Evolutionary conservation across 2,113 vertebrate species (phyloP), one percentile per base, ranked within the genome.

Genomic region (Thunnus maccoyii): DNA sequence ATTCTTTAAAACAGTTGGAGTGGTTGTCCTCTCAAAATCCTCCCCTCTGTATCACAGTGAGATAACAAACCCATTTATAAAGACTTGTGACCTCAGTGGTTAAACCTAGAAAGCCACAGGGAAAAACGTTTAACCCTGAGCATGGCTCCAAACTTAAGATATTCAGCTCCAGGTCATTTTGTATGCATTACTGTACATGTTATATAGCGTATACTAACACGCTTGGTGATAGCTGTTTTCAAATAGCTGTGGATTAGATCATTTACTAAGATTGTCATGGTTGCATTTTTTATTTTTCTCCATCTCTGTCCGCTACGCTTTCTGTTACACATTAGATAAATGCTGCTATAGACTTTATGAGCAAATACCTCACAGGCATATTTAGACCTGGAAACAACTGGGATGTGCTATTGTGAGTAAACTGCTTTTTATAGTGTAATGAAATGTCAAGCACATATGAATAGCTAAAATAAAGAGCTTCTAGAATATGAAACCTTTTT

Each of bases 401-500:
- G 75, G 84, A 78, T 71, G 80, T 58, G 64, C 91, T 88, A 85
- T 89, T 93, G 88, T 89, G 81, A 88, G 89, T 69, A 80, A 90
- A 86, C 61, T 16, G 36, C 86, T 91, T 86, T 91, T 91, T 89
- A 88, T 88, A 90, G 87, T 54, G 77, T 82, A 77, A 80, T 85
- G 76, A 89, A 89, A 85, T 84, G 62, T 22, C 66, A 68, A 63
- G 74, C 73, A 52, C 71, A 74, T 61, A 85, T 30, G 58, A 88
- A 87, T 66, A 84, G 86, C 86, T 78, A 36, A 91, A 91, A 89
- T 90, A 87, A 90, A 93, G 73, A 82, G 76, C 85, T 83, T 91
- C 58, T 66, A 87, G 90, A 91, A 92, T 89, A 88, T 88, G 87
- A 94, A 70, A 88, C 86, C 88, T 83, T 91, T 85, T 86, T 80